These are phyloP conservation scores for Taurulus bubalis DNA, from an alignment of 2,113 vertebrate genomes.

Conservation along the genomic window DNA sequence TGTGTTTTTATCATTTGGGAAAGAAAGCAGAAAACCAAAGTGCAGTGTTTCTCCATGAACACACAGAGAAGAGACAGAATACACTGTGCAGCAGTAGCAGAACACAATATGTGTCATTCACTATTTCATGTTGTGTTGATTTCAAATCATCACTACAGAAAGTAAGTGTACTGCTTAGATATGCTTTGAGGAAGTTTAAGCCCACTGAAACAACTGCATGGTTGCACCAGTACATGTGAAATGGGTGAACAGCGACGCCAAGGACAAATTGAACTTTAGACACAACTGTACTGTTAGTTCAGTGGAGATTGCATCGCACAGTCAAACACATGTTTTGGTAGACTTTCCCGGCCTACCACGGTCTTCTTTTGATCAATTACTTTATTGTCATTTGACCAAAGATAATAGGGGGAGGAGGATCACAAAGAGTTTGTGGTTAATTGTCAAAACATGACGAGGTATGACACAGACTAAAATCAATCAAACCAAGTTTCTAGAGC, in stretches of 20 bases:
- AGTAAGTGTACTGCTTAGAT: background rate
- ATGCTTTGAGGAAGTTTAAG: constrained; percentile 25
- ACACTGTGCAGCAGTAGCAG: background rate
- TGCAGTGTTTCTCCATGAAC: background rate
- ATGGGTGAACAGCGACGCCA: background rate
- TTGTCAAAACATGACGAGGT: background rate
- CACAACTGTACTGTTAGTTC: constrained; percentile 31
- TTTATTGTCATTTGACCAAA: background rate
- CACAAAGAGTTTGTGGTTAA: background rate
- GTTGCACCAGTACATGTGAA: background rate
- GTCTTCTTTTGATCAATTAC: background rate
- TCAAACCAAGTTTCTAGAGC: too few species aligned
- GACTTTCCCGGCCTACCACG: background rate
- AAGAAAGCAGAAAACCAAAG: background rate
- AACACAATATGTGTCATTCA: background rate
- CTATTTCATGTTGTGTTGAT: background rate
- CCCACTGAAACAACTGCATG: background rate
- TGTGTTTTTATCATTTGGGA: background rate
- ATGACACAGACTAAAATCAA: background rate
- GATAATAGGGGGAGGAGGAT: background rate
- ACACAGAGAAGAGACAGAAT: background rate
- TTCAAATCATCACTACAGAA: background rate
- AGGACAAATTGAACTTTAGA: constrained; percentile 33
- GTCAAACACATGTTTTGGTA: background rate
- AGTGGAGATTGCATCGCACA: background rate